These are phyloP conservation scores for Andrena bicolor DNA, from an alignment of 2,888 invertebrate genomes.

Conservation along the genomic window DNA sequence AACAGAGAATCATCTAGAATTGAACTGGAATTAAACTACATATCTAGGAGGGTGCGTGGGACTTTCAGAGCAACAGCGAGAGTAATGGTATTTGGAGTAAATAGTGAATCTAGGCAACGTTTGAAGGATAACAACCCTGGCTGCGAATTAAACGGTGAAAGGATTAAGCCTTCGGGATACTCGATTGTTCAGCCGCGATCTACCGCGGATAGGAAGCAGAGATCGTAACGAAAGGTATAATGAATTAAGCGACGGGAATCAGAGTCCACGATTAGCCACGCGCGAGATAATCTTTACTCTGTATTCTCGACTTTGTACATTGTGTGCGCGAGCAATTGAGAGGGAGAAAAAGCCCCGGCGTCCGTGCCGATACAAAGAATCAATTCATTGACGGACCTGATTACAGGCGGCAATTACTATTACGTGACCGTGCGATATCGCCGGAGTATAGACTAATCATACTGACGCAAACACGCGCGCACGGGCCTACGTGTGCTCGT, in stretches of 20 bases:
- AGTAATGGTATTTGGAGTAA: no score
- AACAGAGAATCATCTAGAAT: no score
- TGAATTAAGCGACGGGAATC: constrained; percentile 23
- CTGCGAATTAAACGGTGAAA: neutral
- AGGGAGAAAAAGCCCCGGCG: constrained; percentile 43
- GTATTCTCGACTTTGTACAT: constrained; percentile 67
- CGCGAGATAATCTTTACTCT: constrained; percentile 57
- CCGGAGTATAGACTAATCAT: constrained; percentile 50
- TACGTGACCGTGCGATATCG: constrained; percentile 61
- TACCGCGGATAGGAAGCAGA: neutral
- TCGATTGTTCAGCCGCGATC: neutral
- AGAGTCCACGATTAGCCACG: constrained; percentile 54
- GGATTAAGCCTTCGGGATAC: neutral
- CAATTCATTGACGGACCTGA: constrained; percentile 71
- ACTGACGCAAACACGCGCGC: constrained; percentile 14
- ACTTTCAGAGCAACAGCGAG: no score
- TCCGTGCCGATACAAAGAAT: constrained; percentile 69
- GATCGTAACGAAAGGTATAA: neutral
- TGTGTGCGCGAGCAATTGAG: constrained; percentile 41
- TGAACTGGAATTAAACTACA: neutral
- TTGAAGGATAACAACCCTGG: no score
- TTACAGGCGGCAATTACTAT: constrained; percentile 70
- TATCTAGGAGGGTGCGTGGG: no score
- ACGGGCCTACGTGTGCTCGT: neutral
- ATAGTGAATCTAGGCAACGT: no score